These are phyloP conservation scores for Petroica traversi DNA, from an alignment of 2,113 vertebrate species.

Conservation along the genomic window DNA sequence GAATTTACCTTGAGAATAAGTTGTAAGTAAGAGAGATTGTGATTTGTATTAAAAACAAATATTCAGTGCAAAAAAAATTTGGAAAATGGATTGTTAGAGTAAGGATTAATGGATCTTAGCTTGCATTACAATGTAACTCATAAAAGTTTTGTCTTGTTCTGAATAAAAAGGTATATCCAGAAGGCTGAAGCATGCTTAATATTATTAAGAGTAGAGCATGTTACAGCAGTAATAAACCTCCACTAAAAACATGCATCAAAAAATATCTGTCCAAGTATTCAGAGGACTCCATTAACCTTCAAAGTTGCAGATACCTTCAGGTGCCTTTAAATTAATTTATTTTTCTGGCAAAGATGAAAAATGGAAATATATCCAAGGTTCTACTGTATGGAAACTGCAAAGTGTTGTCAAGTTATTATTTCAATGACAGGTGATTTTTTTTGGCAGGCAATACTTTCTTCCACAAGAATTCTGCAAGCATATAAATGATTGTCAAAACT, in stretches of 20 bases:
- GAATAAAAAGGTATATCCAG: background rate
- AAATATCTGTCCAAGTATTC: background rate
- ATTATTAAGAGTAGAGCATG: background rate
- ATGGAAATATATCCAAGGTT: background rate
- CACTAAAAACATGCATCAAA: background rate
- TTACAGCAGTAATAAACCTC: background rate
- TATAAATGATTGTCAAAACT: background rate
- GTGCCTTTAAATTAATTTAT: background rate
- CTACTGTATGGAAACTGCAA: background rate
- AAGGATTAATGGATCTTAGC: background rate
- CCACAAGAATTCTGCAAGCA: background rate
- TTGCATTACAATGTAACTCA: background rate
- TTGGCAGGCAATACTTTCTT: background rate
- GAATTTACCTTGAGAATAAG: background rate
- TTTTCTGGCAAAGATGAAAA: background rate
- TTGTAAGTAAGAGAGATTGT: background rate
- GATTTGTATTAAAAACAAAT: background rate
- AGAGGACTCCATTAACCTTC: background rate
- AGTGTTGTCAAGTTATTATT: background rate
- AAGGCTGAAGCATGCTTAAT: background rate
- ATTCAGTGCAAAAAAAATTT: background rate
- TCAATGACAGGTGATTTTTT: background rate
- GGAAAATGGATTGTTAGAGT: background rate
- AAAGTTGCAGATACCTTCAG: background rate
- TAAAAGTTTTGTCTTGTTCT: background rate